Conservation (phyloP, 2,797 vertebrate genomes). For the Hemitrygon akajei region DNA sequence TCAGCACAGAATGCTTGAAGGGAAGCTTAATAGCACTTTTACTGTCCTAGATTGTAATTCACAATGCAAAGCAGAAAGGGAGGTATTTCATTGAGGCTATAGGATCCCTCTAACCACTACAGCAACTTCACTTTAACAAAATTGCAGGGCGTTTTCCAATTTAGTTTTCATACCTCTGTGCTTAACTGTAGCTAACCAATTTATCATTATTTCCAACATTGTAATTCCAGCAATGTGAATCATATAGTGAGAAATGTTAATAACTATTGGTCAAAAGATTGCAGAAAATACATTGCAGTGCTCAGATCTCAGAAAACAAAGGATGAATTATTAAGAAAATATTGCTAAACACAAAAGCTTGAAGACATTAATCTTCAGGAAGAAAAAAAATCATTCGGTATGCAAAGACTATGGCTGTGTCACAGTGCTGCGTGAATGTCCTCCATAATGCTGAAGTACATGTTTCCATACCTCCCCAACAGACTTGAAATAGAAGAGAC, state of each 20-base stretch:
- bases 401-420: conserved; percentile 52
- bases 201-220: conserved; percentile 6
- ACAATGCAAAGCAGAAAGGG: not conserved
- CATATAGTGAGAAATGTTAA: conserved; percentile 12
- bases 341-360: conserved; percentile 36
- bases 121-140: not conserved
- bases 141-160: conserved; percentile 16
- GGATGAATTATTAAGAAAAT: conserved; percentile 36
- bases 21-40: not conserved
- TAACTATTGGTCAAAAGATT: conserved; percentile 29
- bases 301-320: conserved; percentile 28
- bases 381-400: conserved; percentile 43
- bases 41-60: not conserved
- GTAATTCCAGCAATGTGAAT: not conserved
- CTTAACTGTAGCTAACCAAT: not conserved
- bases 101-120: not conserved
- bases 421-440: conserved; percentile 62
- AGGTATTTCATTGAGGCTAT: conserved; percentile 4
- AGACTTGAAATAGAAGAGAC: conserved; percentile 70
- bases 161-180: conserved; percentile 6
- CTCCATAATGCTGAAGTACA: conserved; percentile 64
- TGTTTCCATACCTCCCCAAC: conserved; percentile 61
- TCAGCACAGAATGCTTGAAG: not conserved
- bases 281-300: conserved; percentile 25
- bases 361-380: conserved; percentile 35